A percentile compares a stretch with the other conserved stretches of the same genome.
Evolutionary conservation across 2,888 invertebrate species (phyloP).

Genomic region (Cynaeus angustus): DNA sequence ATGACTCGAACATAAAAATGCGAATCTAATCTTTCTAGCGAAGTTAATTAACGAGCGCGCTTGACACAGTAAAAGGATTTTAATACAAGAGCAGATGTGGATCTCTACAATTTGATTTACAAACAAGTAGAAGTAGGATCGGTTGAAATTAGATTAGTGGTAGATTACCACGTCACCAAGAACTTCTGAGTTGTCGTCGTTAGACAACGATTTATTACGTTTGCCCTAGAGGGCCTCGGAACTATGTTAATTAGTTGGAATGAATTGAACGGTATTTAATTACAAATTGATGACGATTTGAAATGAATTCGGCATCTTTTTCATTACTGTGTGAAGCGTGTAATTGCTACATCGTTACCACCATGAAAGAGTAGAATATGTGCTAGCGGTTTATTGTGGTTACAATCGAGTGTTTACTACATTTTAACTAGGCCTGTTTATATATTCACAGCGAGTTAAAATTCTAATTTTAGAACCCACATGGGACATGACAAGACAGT

Average conservation of each 20-base stretch:
- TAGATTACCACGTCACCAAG: conserved; percentile 41
- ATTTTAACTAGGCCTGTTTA: conserved; percentile 34
- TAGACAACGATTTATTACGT: conserved; percentile 36
- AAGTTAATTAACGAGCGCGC: not conserved
- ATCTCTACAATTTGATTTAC: conserved; percentile 21
- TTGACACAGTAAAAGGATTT: conserved; percentile 1
- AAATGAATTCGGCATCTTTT: too few species aligned
- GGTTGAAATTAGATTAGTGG: conserved; percentile 38
- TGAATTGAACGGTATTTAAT: conserved; percentile 33
- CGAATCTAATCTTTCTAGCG: not conserved
- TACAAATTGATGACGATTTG: conserved; percentile 11
- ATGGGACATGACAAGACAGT: conserved; percentile 24
- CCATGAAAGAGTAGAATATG: not conserved
- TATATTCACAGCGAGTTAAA: conserved; percentile 33
- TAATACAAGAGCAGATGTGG: not conserved
- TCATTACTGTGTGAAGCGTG: too few species aligned
- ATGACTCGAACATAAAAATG: too few species aligned
- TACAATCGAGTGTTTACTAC: conserved; percentile 21
- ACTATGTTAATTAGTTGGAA: conserved; percentile 37
- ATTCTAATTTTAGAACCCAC: conserved; percentile 45
- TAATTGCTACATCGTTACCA: too few species aligned
- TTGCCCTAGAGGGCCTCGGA: conserved; percentile 16
- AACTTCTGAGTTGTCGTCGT: conserved; percentile 33
- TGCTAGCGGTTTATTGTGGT: conserved; percentile 5
- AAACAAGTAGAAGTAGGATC: conserved; percentile 21